Percentiles rank a stretch among this genome's conserved stretches.
phyloP scores from a whole-genome alignment of 2,888 invertebrate species.

The Hyposoter didymator region DNA sequence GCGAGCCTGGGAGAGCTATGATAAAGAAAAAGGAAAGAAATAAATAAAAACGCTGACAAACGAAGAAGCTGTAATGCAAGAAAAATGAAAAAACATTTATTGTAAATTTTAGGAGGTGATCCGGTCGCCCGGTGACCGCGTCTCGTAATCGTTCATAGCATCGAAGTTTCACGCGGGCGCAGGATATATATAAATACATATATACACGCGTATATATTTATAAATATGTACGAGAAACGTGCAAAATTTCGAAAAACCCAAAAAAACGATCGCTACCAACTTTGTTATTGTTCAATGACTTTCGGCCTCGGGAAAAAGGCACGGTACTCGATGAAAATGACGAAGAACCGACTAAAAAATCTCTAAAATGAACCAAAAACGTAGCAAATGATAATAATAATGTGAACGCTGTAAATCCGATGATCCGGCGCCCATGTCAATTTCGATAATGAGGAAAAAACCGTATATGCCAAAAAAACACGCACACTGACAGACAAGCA shows the following conservation, averaged over 20 bases:
- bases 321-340: conserved; percentile 47
- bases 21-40: conserved; percentile 55
- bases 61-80: conserved; percentile 66
- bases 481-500: conserved; percentile 13
- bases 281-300: conserved; percentile 58
- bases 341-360: conserved; percentile 9
- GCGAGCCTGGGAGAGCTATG: conserved; percentile 60
- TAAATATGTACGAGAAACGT: conserved; percentile 1
- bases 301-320: conserved; percentile 50
- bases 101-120: conserved; percentile 78
- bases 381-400: neutral
- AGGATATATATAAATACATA: conserved; percentile 58
- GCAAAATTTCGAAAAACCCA: neutral
- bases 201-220: conserved; percentile 1
- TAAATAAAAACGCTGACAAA: conserved; percentile 47
- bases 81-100: conserved; percentile 73
- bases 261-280: conserved; percentile 44
- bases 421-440: conserved; percentile 79
- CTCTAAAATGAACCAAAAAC: conserved; percentile 2
- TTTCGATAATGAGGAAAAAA: conserved; percentile 67
- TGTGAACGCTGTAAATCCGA: conserved; percentile 50
- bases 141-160: conserved; percentile 76
- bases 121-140: conserved; percentile 81
- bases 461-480: conserved; percentile 41
- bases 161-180: conserved; percentile 79